A percentile compares a stretch with the other conserved stretches of the same genome.
These are phyloP conservation scores for Epinotia nisella DNA, from an alignment of 2,888 invertebrate species.

Conservation along the genomic window DNA sequence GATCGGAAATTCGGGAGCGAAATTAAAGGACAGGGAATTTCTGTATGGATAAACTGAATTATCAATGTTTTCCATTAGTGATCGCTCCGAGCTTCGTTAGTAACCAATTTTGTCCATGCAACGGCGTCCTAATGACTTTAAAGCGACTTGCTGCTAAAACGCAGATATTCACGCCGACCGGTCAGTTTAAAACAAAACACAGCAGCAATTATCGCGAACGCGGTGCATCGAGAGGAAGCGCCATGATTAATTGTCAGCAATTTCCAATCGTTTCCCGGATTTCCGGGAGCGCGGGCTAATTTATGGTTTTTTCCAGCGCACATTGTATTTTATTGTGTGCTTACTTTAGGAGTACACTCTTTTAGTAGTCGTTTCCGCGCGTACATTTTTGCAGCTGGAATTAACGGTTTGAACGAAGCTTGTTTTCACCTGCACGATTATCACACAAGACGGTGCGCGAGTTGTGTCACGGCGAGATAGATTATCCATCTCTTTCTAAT, in stretches of 20 bases:
- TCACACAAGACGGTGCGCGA: too few species aligned
- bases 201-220: conserved; percentile 32
- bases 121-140: neutral
- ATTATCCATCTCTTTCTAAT: too few species aligned
- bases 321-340: conserved; percentile 25
- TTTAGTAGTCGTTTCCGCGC: conserved; percentile 9
- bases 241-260: conserved; percentile 32
- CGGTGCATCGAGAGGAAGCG: conserved; percentile 32
- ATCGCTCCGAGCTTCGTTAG: too few species aligned
- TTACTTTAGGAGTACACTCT: conserved; percentile 15
- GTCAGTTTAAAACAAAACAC: conserved; percentile 8
- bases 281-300: conserved; percentile 17
- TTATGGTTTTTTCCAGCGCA: conserved; percentile 34
- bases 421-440: neutral
- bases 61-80: too few species aligned
- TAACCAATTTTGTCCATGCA: too few species aligned
- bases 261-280: conserved; percentile 36
- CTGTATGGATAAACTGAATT: too few species aligned
- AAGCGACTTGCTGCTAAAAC: neutral
- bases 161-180: neutral
- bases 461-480: too few species aligned
- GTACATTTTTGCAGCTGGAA: neutral
- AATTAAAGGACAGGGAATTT: too few species aligned
- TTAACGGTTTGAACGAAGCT: neutral
- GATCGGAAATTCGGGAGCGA: too few species aligned